phyloP scores from a whole-genome alignment of 2,113 vertebrate genomes.

The Meles meles region DNA sequence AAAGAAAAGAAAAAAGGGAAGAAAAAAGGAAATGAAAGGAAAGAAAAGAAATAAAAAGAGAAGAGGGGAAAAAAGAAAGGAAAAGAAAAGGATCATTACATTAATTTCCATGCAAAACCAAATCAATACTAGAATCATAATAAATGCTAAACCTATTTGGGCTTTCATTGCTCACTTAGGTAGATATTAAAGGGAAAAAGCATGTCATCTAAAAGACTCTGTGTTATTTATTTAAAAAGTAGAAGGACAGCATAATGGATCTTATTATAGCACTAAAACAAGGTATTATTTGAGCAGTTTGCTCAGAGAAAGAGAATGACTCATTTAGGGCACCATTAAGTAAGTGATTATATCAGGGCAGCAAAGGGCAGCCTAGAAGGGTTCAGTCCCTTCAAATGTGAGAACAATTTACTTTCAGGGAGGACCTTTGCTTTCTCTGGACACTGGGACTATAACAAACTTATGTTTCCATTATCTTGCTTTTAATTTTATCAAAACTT shows the following conservation, averaged over 20 bases:
- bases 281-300: background rate
- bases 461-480: background rate
- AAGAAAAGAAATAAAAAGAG: background rate
- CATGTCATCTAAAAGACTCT: background rate
- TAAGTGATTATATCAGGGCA: background rate
- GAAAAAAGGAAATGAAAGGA: background rate
- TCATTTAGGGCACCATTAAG: constrained; percentile 5
- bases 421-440: background rate
- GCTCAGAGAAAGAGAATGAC: background rate
- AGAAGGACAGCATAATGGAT: background rate
- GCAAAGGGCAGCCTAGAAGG: background rate
- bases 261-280: constrained; percentile 5
- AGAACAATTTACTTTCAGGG: background rate
- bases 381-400: background rate
- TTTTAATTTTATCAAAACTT: constrained; percentile 17
- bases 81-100: background rate
- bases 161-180: background rate
- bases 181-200: background rate
- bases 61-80: background rate
- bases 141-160: background rate
- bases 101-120: background rate
- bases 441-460: background rate
- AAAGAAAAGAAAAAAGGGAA: background rate
- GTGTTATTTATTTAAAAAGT: background rate
- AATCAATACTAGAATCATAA: background rate